Conservation (phyloP, 2,797 vertebrate species). For the Anolis apletophallus region DNA sequence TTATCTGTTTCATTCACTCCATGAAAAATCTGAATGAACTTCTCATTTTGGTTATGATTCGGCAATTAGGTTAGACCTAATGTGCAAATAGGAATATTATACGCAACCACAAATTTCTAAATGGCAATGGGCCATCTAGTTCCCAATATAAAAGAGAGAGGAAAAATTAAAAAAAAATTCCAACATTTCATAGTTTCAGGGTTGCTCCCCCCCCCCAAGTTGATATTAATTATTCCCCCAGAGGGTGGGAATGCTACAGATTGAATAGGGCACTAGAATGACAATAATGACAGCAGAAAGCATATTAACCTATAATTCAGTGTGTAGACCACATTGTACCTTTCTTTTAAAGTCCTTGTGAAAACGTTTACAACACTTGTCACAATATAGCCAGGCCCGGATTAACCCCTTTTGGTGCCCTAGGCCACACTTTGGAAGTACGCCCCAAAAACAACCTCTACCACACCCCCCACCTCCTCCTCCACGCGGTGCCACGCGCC, state of each 20-base stretch:
- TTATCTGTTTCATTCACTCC: background rate
- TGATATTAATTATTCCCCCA: too few species aligned
- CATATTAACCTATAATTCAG: background rate
- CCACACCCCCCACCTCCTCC: too few species aligned
- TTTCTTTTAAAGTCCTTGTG: background rate
- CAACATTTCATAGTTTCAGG: background rate
- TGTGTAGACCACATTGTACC: background rate
- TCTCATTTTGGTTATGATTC: background rate
- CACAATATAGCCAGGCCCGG: too few species aligned
- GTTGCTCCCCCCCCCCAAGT: too few species aligned
- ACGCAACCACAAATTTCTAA: conserved; percentile 3
- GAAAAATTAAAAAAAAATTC: conserved; percentile 5
- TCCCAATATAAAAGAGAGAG: background rate
- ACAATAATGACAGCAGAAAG: background rate
- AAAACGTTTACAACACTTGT: background rate
- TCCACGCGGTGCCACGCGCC: too few species aligned
- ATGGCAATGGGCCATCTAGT: conserved; percentile 25
- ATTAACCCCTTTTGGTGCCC: too few species aligned
- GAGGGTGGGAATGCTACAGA: too few species aligned
- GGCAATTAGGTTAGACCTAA: background rate
- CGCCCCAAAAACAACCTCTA: too few species aligned
- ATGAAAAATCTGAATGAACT: background rate
- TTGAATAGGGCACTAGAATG: background rate
- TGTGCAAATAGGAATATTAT: background rate
- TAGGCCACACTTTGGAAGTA: too few species aligned